Evolutionary conservation across 2,113 vertebrate genomes (phyloP), one percentile per base, ranked within the genome.

Genomic region (Numida meleagris): DNA sequence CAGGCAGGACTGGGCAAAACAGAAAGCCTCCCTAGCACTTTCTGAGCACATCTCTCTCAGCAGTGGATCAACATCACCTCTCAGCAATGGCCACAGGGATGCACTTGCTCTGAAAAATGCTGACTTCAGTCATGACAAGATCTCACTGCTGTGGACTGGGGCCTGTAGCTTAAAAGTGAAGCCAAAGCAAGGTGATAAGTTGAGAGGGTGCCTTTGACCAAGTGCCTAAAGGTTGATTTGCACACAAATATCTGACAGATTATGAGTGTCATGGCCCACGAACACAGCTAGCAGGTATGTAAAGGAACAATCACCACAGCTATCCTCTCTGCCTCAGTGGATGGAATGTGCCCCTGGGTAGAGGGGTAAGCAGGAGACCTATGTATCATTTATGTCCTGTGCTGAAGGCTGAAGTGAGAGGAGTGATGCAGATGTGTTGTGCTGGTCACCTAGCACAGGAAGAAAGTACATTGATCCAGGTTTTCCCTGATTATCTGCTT

Each of bases 41-140:
- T 59, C 57, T 91, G 88, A 82, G 74, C 29, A 48, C 76, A 9
- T 86, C 45, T 80, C 82, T 76, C 71, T 58, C 29, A 87, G 90
- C 24, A 25, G 65, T 43, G 48, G 72, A 81, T 96, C 94, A 95
- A n/a, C 55, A 90, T 67, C 94, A 95, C 46, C 79, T 97, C 70
- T 94, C 33, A 86, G 29, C 8, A 48, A 73, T 51, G 89, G 85
- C 92, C 86, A 55, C 48, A 94, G 93, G 93, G 81, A 82, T 94
- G 62, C 12, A 31, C 67, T 40, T 92, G 77, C 80, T 97, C 89
- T 92, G 83, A 93, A 97, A 53, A 97, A 95, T 87, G 48, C 92
- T 88, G 95, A 95, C 36, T 88, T 87, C 86, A 76, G 72, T 86
- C 40, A 71, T 5, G 34, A 89, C 57, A 75, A 83, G 91, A 87